phyloP scores from a whole-genome alignment of 2,888 invertebrate genomes.

The Sinohyriopsis cumingii region DNA sequence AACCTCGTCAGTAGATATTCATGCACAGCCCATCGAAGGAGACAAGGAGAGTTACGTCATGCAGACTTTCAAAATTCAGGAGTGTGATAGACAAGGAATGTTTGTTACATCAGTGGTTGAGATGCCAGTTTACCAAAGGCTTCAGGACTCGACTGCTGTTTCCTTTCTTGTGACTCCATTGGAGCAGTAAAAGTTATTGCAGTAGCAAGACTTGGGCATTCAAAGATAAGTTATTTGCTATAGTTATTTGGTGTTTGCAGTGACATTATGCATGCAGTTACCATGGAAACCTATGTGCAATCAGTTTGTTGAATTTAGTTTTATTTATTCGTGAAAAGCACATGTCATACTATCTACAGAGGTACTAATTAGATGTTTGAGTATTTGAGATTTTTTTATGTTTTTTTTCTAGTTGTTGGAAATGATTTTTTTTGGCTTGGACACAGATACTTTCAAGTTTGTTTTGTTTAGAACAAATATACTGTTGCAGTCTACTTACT shows the following conservation, averaged over 20 bases:
- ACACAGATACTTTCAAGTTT: too few species aligned
- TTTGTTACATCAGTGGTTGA: constrained; percentile 85
- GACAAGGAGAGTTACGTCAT: constrained; percentile 77
- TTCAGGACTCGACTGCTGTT: constrained; percentile 88
- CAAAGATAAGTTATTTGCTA: too few species aligned
- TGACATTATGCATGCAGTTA: constrained; percentile 27
- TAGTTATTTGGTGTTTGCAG: constrained; percentile 22
- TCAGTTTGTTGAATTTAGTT: constrained; percentile 17
- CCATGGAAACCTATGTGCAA: constrained; percentile 29
- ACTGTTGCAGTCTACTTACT: too few species aligned
- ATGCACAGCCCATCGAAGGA: constrained; percentile 36
- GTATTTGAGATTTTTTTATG: too few species aligned
- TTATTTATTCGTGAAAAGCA: constrained; percentile 1
- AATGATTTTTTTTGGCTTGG: too few species aligned
- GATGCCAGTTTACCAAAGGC: constrained; percentile 91
- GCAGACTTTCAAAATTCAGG: constrained; percentile 84
- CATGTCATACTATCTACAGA: too few species aligned
- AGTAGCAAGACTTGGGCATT: too few species aligned
- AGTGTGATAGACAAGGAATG: constrained; percentile 39
- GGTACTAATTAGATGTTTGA: too few species aligned
- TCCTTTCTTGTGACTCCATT: constrained; percentile 92
- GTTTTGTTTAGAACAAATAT: too few species aligned
- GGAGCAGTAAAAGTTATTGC: constrained; percentile 13
- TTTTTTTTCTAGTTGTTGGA: too few species aligned
- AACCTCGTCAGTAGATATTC: constrained; percentile 31